Evolutionary conservation across 2,113 vertebrate species (phyloP).

Genomic region (Oryzias celebensis): DNA sequence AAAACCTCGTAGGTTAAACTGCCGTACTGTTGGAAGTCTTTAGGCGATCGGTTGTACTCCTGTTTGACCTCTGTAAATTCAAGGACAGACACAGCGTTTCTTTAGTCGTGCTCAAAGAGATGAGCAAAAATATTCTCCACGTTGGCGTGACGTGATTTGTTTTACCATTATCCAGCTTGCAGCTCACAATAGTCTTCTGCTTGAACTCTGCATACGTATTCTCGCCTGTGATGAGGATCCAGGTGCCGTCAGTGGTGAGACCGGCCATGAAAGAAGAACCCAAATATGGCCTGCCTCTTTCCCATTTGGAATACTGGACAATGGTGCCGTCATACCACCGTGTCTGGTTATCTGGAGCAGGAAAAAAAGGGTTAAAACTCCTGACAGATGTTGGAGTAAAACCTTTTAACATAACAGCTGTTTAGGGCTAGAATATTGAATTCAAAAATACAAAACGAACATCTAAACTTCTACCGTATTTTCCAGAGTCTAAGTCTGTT

Average conservation of each 20-base stretch:
- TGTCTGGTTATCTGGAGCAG: conserved; percentile 76
- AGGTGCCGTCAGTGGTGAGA: conserved; percentile 79
- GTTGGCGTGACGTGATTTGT: not conserved
- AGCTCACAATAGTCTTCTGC: conserved; percentile 84
- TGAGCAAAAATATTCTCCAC: not conserved
- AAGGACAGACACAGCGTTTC: not conserved
- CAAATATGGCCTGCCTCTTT: conserved; percentile 79
- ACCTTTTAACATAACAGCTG: too few relatives aligned
- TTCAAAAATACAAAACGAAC: too few relatives aligned
- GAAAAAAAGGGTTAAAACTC: conserved; percentile 3
- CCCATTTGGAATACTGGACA: conserved; percentile 91
- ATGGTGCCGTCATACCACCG: conserved; percentile 89
- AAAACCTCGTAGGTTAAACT: conserved; percentile 81
- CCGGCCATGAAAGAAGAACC: conserved; percentile 81
- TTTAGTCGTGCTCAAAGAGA: not conserved
- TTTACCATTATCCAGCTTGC: conserved; percentile 90
- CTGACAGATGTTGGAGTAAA: too few relatives aligned
- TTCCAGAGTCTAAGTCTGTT: too few relatives aligned
- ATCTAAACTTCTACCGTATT: too few relatives aligned
- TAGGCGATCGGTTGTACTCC: conserved; percentile 72
- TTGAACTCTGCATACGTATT: conserved; percentile 70
- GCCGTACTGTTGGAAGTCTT: conserved; percentile 66
- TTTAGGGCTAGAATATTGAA: too few relatives aligned
- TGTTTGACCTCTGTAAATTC: conserved; percentile 63
- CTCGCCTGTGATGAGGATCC: conserved; percentile 78